phyloP scores from a whole-genome alignment of 2,888 invertebrate species.

The Pomacea canaliculata region DNA sequence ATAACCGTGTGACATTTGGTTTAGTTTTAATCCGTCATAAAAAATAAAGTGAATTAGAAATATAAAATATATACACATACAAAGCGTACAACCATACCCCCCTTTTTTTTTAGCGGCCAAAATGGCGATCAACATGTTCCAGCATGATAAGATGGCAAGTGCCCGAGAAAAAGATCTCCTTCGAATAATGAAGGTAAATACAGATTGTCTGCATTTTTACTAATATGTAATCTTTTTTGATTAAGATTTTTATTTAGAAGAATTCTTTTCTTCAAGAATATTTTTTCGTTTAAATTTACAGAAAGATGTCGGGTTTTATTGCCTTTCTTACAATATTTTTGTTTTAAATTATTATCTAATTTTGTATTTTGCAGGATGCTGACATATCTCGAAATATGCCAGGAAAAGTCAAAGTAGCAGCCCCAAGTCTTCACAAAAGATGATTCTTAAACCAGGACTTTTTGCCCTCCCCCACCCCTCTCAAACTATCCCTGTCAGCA shows the following conservation, averaged over 20 bases:
- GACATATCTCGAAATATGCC: constrained; percentile 93
- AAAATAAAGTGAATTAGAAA: no score
- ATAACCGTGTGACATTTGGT: no score
- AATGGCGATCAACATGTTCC: constrained; percentile 89
- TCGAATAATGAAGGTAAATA: constrained; percentile 81
- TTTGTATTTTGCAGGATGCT: constrained; percentile 77
- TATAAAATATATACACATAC: neutral
- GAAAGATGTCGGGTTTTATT: no score
- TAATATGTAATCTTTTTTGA: neutral
- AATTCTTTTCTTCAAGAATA: neutral
- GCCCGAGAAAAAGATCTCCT: constrained; percentile 89
- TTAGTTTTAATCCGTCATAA: no score
- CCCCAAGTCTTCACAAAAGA: constrained; percentile 74
- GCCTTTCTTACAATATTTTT: no score
- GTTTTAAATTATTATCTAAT: neutral
- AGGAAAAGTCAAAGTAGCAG: constrained; percentile 95
- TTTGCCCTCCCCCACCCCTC: neutral
- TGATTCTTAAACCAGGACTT: constrained; percentile 14
- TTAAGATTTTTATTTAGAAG: no score
- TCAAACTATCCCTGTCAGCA: no score
- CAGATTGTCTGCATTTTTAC: constrained; percentile 1
- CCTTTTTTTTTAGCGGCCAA: constrained; percentile 77
- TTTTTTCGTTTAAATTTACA: no score
- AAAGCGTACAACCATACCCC: no score
- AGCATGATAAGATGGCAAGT: constrained; percentile 82